A percentile compares a stretch with the other conserved stretches of the same genome.
phyloP scores from a whole-genome alignment of 2,797 vertebrate genomes.

The Garrulus glandarius region DNA sequence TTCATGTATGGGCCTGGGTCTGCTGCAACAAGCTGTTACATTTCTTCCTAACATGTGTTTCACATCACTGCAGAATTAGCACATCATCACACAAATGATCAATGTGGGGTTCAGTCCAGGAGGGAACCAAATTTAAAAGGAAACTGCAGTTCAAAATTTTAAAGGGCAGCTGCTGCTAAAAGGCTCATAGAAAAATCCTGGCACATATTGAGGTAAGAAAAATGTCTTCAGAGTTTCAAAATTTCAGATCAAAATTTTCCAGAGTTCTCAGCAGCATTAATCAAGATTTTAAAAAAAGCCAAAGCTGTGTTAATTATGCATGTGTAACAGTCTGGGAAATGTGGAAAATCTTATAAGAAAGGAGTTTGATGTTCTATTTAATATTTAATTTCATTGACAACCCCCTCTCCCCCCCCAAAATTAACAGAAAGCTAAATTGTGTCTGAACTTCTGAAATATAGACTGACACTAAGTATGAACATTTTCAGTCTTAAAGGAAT shows the following conservation, averaged over 20 bases:
- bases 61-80: conserved; percentile 35
- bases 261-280: neutral
- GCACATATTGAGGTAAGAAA: neutral
- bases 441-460: neutral
- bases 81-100: conserved; percentile 1
- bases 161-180: neutral
- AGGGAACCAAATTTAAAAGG: neutral
- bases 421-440: neutral
- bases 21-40: neutral
- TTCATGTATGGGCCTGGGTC: neutral
- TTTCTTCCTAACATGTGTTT: conserved; percentile 6
- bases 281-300: neutral
- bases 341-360: neutral
- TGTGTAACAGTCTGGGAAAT: neutral
- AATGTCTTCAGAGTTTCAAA: neutral
- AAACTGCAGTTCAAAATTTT: neutral
- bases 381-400: neutral
- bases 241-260: neutral
- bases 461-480: neutral
- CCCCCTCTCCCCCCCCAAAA: neutral
- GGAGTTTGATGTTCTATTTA: neutral
- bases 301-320: neutral
- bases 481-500: conserved; percentile 11
- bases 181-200: neutral
- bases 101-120: neutral